Percentiles rank a stretch among this genome's conserved stretches.
These are phyloP conservation scores for Pseudorasbora parva DNA, from an alignment of 2,113 vertebrate genomes.

Conservation along the genomic window DNA sequence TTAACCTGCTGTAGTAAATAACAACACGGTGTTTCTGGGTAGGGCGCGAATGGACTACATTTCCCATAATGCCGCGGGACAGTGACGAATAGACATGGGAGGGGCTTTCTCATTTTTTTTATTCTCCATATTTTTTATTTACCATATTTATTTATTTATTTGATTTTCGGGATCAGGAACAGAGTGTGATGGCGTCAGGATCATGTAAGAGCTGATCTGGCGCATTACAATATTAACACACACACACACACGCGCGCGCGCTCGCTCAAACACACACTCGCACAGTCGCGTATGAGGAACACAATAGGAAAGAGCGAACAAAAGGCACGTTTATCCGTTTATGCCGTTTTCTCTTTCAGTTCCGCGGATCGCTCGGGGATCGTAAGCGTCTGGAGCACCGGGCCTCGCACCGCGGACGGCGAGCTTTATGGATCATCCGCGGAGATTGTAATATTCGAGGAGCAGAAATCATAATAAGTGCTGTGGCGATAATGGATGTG, in stretches of 20 bases:
- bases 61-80: slow-evolving; percentile 52
- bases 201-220: slow-evolving; percentile 41
- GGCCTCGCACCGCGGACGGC: neutral
- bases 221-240: slow-evolving; percentile 9
- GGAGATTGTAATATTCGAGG: slow-evolving; percentile 47
- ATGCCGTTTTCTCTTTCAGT: slow-evolving; percentile 46
- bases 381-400: neutral
- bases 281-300: slow-evolving; percentile 3
- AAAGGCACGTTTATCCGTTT: slow-evolving; percentile 55
- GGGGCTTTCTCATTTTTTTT: slow-evolving; percentile 55
- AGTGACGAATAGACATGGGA: slow-evolving; percentile 50
- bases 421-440: neutral
- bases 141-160: slow-evolving; percentile 70
- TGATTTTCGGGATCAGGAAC: slow-evolving; percentile 59
- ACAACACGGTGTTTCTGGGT: neutral
- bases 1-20: neutral
- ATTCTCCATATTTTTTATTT: slow-evolving; percentile 66
- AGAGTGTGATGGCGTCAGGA: slow-evolving; percentile 61
- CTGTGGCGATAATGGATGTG: neutral
- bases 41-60: slow-evolving; percentile 51
- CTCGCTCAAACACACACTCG: too few relatives aligned
- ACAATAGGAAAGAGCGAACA: slow-evolving; percentile 65
- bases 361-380: slow-evolving; percentile 24
- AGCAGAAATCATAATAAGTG: neutral
- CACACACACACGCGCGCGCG: too few relatives aligned